Evolutionary conservation across 2,888 invertebrate species (phyloP).

Genomic region (Lasiommata megera): DNA sequence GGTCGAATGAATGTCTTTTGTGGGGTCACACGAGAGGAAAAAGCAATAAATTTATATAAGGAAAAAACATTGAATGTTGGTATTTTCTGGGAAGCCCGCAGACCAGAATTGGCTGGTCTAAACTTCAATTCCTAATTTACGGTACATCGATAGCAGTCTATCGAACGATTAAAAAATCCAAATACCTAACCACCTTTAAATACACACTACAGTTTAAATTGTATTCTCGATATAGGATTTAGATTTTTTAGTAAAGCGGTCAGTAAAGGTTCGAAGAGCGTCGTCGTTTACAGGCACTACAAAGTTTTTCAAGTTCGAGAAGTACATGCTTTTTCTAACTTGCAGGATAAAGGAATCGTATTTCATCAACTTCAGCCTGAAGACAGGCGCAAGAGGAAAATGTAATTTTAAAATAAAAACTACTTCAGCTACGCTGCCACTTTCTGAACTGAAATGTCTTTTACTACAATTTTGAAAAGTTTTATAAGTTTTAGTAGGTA

Average conservation of each 20-base stretch:
- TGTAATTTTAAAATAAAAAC: slow-evolving; percentile 6
- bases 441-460: neutral
- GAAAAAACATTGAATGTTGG: neutral
- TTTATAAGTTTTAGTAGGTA: neutral
- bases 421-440: neutral
- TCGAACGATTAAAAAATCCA: too few species aligned
- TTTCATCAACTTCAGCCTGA: neutral
- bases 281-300: neutral
- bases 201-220: too few species aligned
- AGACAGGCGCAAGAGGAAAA: slow-evolving; percentile 2
- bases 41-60: slow-evolving; percentile 9
- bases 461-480: neutral
- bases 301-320: neutral
- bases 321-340: neutral
- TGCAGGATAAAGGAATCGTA: slow-evolving; percentile 2
- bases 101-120: too few species aligned
- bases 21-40: slow-evolving; percentile 11
- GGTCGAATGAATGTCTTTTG: slow-evolving; percentile 15
- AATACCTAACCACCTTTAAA: too few species aligned
- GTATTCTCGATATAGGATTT: too few species aligned
- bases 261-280: neutral
- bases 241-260: neutral
- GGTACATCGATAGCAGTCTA: too few species aligned
- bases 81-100: neutral
- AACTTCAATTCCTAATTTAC: too few species aligned